phyloP scores from a whole-genome alignment of 2,888 invertebrate genomes.

The Phyllotreta striolata region DNA sequence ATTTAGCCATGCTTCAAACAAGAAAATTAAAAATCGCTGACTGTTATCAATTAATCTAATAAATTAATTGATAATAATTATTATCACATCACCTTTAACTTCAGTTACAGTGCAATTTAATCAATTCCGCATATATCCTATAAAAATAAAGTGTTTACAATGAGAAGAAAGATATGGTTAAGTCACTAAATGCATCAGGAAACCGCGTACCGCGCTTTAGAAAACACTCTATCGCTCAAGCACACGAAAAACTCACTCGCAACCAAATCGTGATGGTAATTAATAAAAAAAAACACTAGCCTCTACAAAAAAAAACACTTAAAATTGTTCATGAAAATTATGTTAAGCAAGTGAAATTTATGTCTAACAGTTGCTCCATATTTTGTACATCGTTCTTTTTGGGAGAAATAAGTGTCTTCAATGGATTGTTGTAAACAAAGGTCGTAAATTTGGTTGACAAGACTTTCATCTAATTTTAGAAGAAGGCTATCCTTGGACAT shows the following conservation, averaged over 20 bases:
- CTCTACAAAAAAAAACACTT: slow-evolving; percentile 20
- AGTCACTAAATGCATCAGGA: slow-evolving; percentile 20
- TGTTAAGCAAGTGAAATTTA: slow-evolving; percentile 23
- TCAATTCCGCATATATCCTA: no score
- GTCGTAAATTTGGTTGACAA: slow-evolving; percentile 27
- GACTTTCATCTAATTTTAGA: slow-evolving; percentile 28
- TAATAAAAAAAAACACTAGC: slow-evolving; percentile 19
- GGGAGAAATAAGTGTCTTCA: slow-evolving; percentile 12
- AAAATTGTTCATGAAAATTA: slow-evolving; percentile 21
- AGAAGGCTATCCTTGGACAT: slow-evolving; percentile 17
- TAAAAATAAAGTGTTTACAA: no score
- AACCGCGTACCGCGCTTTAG: slow-evolving; percentile 36
- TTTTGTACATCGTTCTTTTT: slow-evolving; percentile 19
- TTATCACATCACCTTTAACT: no score
- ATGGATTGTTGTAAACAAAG: slow-evolving; percentile 25
- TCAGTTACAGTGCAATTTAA: no score
- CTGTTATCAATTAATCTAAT: no score
- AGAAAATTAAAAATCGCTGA: no score
- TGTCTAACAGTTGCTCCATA: slow-evolving; percentile 17
- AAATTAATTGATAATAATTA: no score
- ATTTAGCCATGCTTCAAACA: no score
- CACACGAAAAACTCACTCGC: slow-evolving; percentile 58
- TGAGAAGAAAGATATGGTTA: no score
- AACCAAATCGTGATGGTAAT: slow-evolving; percentile 48
- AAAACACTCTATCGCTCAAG: slow-evolving; percentile 48